Evolutionary conservation across 2,888 invertebrate genomes (phyloP).

Genomic region (Chorisops tibialis): DNA sequence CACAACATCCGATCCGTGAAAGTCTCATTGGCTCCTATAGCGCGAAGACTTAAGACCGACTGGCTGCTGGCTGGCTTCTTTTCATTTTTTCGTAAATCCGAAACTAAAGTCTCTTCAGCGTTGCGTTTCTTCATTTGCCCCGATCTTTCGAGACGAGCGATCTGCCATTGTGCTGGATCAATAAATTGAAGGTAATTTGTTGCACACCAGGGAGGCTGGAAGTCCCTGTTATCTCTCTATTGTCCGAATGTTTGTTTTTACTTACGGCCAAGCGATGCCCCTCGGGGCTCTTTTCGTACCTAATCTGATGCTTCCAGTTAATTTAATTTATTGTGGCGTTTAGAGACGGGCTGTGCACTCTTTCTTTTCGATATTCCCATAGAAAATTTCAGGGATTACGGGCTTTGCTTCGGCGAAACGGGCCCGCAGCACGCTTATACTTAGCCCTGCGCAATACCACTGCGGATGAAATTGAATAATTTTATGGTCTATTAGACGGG

Average conservation of each 20-base stretch:
- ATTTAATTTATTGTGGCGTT: conserved; percentile 34
- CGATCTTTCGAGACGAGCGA: not conserved
- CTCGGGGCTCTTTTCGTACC: not conserved
- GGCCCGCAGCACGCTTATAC: not conserved
- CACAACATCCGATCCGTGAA: conserved; percentile 23
- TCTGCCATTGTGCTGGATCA: conserved; percentile 31
- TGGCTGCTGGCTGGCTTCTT: not conserved
- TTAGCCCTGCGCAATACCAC: not conserved
- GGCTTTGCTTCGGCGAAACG: too few species aligned
- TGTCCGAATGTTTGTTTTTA: conserved; percentile 34
- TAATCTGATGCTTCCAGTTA: conserved; percentile 28
- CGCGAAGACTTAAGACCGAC: not conserved
- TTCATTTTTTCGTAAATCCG: not conserved
- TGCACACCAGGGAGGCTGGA: conserved; percentile 36
- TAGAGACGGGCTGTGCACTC: conserved; percentile 3
- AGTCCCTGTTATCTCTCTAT: conserved; percentile 38
- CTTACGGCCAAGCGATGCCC: not conserved
- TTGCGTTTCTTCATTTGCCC: too few species aligned
- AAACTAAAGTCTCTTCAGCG: too few species aligned
- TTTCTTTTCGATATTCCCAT: not conserved
- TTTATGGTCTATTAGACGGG: conserved; percentile 28
- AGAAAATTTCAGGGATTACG: not conserved
- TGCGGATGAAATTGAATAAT: conserved; percentile 31
- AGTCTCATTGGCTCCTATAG: conserved; percentile 20
- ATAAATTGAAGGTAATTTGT: conserved; percentile 41